phyloP scores from a whole-genome alignment of 2,113 vertebrate genomes.

The Xyliphius kryptos region DNA sequence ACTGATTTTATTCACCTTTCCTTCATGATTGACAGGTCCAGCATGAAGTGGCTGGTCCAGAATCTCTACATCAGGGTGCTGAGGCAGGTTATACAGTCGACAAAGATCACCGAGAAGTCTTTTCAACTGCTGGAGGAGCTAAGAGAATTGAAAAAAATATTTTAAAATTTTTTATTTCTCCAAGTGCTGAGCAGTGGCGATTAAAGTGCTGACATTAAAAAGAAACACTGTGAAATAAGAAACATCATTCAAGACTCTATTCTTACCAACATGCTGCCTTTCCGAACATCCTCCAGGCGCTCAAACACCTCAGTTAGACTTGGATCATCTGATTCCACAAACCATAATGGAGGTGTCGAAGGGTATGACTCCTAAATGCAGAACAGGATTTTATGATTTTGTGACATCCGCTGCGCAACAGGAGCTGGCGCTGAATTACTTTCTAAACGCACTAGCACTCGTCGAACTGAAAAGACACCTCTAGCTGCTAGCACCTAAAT shows the following conservation, averaged over 20 bases:
- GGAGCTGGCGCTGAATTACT: no score
- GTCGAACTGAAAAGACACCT: no score
- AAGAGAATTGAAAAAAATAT: no score
- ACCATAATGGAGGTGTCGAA: constrained; percentile 95
- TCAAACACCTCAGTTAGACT: constrained; percentile 91
- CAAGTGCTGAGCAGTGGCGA: no score
- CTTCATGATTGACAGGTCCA: constrained; percentile 73
- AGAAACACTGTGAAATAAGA: no score
- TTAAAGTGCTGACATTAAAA: no score
- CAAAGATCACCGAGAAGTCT: constrained; percentile 94
- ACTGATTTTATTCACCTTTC: constrained; percentile 54
- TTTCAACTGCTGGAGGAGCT: constrained; percentile 95
- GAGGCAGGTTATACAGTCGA: constrained; percentile 94
- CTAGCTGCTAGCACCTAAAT: no score
- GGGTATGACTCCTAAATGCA: constrained; percentile 90
- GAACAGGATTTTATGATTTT: no score
- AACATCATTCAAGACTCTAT: no score
- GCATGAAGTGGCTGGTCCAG: constrained; percentile 91
- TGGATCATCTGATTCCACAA: constrained; percentile 97
- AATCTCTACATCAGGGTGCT: constrained; percentile 96
- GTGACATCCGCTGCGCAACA: no score
- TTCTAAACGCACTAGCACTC: no score
- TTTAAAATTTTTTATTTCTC: no score
- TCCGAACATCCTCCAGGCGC: constrained; percentile 87
- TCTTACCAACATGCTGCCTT: constrained; percentile 86